Evolutionary conservation across 2,113 vertebrate species (phyloP), one percentile per base, ranked within the genome.

Genomic region (Castor canadensis): DNA sequence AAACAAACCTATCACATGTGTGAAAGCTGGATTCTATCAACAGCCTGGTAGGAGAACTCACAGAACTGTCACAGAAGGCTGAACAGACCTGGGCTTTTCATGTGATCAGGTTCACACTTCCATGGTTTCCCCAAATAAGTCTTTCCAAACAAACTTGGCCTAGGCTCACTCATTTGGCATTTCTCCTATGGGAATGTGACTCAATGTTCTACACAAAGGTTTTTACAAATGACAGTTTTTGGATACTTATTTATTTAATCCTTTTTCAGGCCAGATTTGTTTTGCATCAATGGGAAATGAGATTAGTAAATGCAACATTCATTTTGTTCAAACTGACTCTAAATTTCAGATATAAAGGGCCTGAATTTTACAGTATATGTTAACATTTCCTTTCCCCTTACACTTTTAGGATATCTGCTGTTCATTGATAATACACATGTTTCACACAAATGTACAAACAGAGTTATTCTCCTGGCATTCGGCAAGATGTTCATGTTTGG

Each of bases 261-360:
- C 87, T 97, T 87, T 95, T 96, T 98, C 84, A 40, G 87, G 91
- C 71, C 90, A 96, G 97, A 96, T 97, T 98, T 96, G 94, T 97
- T 97, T 95, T 96, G 95, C 93, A 98, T 98, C 95, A 97, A 95
- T 69, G 84, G 95, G 94, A 97, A 98, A 92, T 87, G 64, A 1
- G 52, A 97, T 94, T 95, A 96, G 88, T 40, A 95, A 19, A 10
- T 45, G 52, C 93, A 95, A 82, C 58, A 89, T 75, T 93, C 58
- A 32, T 81, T 91, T 93, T 75, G 40, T 49, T 67, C 16, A 8
- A n/a, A 64, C 19, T 49, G 20, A 47, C 32, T 73, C n/a, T 88
- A 83, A 54, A 94, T 45, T 91, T 79, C 10, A 58, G 28, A 30
- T 58, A 69, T 40, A 94, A 93, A 71, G 52, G 49, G 47, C 60